Evolutionary conservation across 2,113 vertebrate species (phyloP).

Genomic region (Parotia lawesii): DNA sequence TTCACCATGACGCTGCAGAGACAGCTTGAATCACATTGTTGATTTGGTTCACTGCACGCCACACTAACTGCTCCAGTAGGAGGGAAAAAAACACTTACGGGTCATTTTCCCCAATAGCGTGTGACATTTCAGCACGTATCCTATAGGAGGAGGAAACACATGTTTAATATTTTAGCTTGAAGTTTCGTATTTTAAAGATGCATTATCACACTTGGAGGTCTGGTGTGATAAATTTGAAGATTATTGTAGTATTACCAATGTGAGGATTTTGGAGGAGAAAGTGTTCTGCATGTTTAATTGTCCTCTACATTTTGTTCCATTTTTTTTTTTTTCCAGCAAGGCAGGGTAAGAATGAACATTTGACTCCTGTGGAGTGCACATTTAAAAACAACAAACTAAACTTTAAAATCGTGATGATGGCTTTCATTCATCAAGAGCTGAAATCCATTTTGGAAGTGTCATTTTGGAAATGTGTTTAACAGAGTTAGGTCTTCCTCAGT

Average conservation of each 20-base stretch:
- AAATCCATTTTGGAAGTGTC: conserved; percentile 26
- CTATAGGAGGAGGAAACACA: conserved; percentile 55
- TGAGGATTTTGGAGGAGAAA: conserved; percentile 40
- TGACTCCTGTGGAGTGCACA: neutral
- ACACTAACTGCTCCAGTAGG: conserved; percentile 77
- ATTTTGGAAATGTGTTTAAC: conserved; percentile 21
- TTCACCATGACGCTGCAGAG: conserved; percentile 76
- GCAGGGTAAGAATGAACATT: neutral
- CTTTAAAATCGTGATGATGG: neutral
- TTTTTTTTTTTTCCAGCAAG: neutral
- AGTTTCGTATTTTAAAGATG: conserved; percentile 72
- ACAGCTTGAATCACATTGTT: conserved; percentile 82
- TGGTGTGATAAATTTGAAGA: conserved; percentile 62
- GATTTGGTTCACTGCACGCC: conserved; percentile 83
- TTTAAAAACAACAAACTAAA: conserved; percentile 17
- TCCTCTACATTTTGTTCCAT: neutral
- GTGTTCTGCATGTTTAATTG: conserved; percentile 29
- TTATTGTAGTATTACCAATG: conserved; percentile 31
- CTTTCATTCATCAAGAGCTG: conserved; percentile 27
- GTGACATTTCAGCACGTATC: conserved; percentile 68
- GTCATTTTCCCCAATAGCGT: conserved; percentile 74
- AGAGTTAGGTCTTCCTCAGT: conserved; percentile 10
- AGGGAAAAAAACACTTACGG: conserved; percentile 69
- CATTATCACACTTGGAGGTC: conserved; percentile 67
- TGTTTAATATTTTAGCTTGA: conserved; percentile 71